A percentile compares a stretch with the other conserved stretches of the same genome.
phyloP scores from a whole-genome alignment of 2,113 vertebrate genomes.

The Neolamprologus ventralis region DNA sequence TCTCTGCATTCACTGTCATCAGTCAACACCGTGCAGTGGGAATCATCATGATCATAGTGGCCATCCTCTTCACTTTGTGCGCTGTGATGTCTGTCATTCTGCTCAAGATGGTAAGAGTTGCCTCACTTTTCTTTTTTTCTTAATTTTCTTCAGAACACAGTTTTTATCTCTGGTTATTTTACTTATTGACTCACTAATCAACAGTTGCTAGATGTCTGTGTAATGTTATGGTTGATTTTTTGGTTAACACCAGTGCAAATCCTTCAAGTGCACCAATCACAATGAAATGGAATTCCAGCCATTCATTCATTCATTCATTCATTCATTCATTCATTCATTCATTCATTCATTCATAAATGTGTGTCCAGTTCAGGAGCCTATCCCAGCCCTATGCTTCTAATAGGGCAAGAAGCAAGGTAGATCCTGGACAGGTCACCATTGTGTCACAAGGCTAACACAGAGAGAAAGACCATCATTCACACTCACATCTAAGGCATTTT shows the following conservation, averaged over 20 bases:
- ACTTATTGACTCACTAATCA: not conserved
- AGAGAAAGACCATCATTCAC: not conserved
- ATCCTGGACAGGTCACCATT: not conserved
- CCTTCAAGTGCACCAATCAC: not conserved
- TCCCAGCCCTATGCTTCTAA: not conserved
- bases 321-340: not conserved
- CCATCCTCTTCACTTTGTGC: constrained; percentile 84
- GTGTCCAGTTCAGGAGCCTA: not conserved
- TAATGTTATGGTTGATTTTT: not conserved
- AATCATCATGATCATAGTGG: constrained; percentile 88
- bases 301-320: not conserved
- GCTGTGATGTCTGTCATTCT: constrained; percentile 79
- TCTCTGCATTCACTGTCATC: constrained; percentile 67
- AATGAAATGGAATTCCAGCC: not conserved
- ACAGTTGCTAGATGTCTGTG: not conserved
- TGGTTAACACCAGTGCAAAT: not conserved
- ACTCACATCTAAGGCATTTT: not conserved
- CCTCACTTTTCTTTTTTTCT: not conserved
- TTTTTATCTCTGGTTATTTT: not conserved
- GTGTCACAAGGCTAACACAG: not conserved
- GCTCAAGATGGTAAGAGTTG: constrained; percentile 84
- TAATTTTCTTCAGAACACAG: not conserved
- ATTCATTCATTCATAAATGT: not conserved
- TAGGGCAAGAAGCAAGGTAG: not conserved
- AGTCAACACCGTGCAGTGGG: constrained; percentile 58